These are phyloP conservation scores for Melanotaenia pygmaea DNA, from an alignment of 2,797 vertebrate species.

Conservation along the genomic window DNA sequence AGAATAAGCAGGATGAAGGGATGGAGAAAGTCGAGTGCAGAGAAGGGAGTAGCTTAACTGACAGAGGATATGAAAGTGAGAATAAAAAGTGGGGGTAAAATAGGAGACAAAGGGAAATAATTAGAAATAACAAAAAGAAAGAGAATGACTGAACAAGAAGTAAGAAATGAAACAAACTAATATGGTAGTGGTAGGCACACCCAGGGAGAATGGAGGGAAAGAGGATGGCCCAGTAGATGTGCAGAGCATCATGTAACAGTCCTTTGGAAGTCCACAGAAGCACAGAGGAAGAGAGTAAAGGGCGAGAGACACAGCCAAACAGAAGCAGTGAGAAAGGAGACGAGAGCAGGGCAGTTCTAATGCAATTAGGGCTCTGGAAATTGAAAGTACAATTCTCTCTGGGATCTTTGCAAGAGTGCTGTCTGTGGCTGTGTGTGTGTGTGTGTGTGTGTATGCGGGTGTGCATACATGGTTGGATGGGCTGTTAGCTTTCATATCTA, in stretches of 20 bases:
- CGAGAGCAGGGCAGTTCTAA: slow-evolving; percentile 70
- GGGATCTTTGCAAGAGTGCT: slow-evolving; percentile 57
- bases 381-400: slow-evolving; percentile 75
- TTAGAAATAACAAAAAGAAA: slow-evolving; percentile 9
- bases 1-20: slow-evolving; percentile 5
- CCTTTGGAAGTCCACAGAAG: slow-evolving; percentile 59
- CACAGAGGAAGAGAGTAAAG: slow-evolving; percentile 42
- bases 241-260: slow-evolving; percentile 66
- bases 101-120: slow-evolving; percentile 14
- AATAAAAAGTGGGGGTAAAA: slow-evolving; percentile 26
- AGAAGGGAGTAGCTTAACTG: slow-evolving; percentile 17
- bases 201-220: slow-evolving; percentile 32
- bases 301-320: slow-evolving; percentile 35
- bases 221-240: slow-evolving; percentile 52
- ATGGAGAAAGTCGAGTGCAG: accelerated
- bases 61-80: slow-evolving; percentile 20
- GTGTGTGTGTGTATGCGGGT: slow-evolving; percentile 32
- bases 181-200: slow-evolving; percentile 21
- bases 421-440: slow-evolving; percentile 28
- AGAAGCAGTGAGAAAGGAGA: slow-evolving; percentile 42
- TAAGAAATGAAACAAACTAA: slow-evolving; percentile 38
- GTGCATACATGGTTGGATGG: slow-evolving; percentile 23
- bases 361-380: slow-evolving; percentile 79
- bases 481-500: slow-evolving; percentile 74
- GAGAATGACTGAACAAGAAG: slow-evolving; percentile 10